Evolutionary conservation across 2,888 invertebrate genomes (phyloP), one percentile per base, ranked within the genome.

Genomic region (Orthosia incerta): DNA sequence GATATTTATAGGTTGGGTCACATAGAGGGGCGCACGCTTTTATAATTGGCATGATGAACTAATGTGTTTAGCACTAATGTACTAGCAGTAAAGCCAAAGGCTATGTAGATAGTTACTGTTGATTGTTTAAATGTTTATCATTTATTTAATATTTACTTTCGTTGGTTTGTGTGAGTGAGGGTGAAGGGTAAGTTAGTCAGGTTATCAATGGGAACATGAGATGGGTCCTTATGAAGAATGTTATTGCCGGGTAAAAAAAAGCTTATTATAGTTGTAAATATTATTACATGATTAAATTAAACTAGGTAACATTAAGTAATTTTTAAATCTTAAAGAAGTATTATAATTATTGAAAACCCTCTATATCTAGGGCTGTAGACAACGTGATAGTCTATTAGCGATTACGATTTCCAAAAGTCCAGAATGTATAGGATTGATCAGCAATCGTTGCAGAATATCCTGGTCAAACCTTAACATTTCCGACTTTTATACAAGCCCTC

Each of bases 81-180:
- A 31, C 46, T 45, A 20, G 12, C 31, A 12, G 31, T 56, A n/a
- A 9, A 68, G 80, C 70, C 76, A 55, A 69, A 79, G 79, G 76
- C 69, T 69, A 15, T 62, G 50, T 26, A n/a, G 31, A 50, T 51
- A n/a, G 50, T 39, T 7, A 50, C 18, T 68, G 60, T 78, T 80
- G 62, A 63, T 62, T 79, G 60, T 69, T 68, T 20, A 26, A 51
- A 68, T 63, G 55, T 80, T 74, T 60, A 80, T 80, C 68, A 61
- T 68, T 74, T 80, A 63, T 73, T 59, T 11, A 13, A 12, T 39
- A 12, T 39, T 46, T 50, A 16, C 13, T 53, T 15, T 45, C 13
- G 60, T 56, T 4, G 13, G 60, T 4, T 11, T 31, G 39, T 11
- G 13, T 50, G 12, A 12, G 15, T 26, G 46, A 50, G 15, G 9